Base-by-base conservation (phyloP, 2,797 vertebrate genomes). In the Neostethus bicornis region DNA sequence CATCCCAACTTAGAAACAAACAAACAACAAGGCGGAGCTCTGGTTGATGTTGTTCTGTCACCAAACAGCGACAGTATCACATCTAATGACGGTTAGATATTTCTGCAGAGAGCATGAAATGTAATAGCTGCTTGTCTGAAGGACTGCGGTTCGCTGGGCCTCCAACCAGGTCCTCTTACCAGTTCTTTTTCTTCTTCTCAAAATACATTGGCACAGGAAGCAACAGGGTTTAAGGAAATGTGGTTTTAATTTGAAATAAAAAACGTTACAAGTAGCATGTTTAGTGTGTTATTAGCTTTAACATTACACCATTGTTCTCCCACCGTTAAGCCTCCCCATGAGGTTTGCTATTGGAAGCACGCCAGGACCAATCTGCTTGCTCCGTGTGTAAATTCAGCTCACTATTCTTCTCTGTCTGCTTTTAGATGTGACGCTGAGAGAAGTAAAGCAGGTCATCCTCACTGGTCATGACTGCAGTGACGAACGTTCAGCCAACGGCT, bases 211-310 rank as follows among this genome's bases (percentile, higher is more conserved):
- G 61, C 62, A 61, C 61, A 83, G 80, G 64, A 81, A 75, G 52
- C 61, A 61, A 24, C 19, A 5, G 43, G 26, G 17, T 85, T 80
- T 83, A 58, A 54, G 51, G 66, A 74, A 81, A 83, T 39, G 38
- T 85, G 78, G 68, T 79, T 29, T 65, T 84, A 50, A 85, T 85
- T 85, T 75, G 29, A 60, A 70, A 55, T 37, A 59, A 58, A 49
- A 62, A 76, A 74, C 41, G 62, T 70, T 79, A 72, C 72, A 79
- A 79, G 72, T 75, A 66, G 77, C 62, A 76, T 66, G 65, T 72
- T 81, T 61, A 75, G 52, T 66, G 62, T 59, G 48, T 73, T 71
- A 71, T 73, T 73, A 69, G 80, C 45, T 35, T 61, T 70, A 62
- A 63, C 57, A 74, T 71, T 60, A 65, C 62, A 65, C 61, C 51